Conservation (phyloP, 2,888 invertebrate genomes). For the Anarsia innoxiella region DNA sequence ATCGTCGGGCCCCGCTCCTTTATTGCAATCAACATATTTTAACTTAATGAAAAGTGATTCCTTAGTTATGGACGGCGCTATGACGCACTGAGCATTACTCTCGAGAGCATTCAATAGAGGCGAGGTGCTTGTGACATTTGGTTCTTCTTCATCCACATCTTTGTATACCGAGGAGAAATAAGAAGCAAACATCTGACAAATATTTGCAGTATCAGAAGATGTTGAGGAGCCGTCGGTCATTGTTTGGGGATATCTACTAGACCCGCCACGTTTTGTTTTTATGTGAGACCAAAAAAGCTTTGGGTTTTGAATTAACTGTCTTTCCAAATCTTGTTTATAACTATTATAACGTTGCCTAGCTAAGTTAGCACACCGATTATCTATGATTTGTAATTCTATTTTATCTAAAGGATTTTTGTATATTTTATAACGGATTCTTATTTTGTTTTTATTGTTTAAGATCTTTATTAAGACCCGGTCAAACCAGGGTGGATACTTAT, state of each 20-base stretch:
- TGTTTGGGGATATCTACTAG: background rate
- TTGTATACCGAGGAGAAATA: background rate
- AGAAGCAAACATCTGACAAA: slow-evolving; percentile 1
- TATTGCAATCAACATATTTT: slow-evolving; percentile 4
- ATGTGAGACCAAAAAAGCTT: slow-evolving; percentile 1
- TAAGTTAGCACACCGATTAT: background rate
- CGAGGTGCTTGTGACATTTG: too few species aligned
- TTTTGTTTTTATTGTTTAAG: background rate
- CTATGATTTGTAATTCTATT: background rate
- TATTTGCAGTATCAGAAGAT: background rate
- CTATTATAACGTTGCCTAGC: background rate
- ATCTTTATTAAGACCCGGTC: background rate
- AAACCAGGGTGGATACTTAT: background rate
- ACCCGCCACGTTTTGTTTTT: background rate
- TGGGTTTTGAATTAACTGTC: background rate
- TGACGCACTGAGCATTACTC: too few species aligned
- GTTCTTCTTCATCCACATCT: background rate
- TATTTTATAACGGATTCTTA: background rate
- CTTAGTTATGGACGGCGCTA: too few species aligned
- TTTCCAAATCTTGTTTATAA: background rate
- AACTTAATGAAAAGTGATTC: background rate
- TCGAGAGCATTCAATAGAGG: too few species aligned
- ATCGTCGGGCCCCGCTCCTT: slow-evolving; percentile 14
- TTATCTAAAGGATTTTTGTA: slow-evolving; percentile 1
- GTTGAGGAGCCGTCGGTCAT: slow-evolving; percentile 1